Evolutionary conservation across 1,140 invertebrate genomes (phyloP).

Genomic region (Ceratosolen fusciceps): DNA sequence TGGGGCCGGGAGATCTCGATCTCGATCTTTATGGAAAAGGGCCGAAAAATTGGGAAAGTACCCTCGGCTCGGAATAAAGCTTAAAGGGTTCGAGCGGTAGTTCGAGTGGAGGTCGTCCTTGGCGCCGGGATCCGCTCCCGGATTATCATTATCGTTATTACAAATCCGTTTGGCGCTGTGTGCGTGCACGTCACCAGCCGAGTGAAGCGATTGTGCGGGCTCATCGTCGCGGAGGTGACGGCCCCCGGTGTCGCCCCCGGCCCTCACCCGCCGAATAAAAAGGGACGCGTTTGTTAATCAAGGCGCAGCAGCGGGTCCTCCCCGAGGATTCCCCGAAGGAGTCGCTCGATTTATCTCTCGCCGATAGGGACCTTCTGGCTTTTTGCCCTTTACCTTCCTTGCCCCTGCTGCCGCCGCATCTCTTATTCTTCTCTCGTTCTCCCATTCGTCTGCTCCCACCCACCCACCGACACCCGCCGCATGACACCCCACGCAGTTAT

Average conservation of each 20-base stretch:
- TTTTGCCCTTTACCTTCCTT: slow-evolving; percentile 9
- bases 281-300: slow-evolving; percentile 42
- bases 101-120: background rate
- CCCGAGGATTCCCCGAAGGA: slow-evolving; percentile 30
- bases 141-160: slow-evolving; percentile 16
- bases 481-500: slow-evolving; percentile 21
- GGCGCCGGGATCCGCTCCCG: background rate
- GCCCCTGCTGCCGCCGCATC: background rate
- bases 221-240: background rate
- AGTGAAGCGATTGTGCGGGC: background rate
- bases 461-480: too few species aligned
- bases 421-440: background rate
- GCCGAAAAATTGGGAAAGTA: too few species aligned
- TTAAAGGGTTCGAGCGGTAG: background rate
- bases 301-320: background rate
- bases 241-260: background rate
- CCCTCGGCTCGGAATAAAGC: background rate
- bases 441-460: too few species aligned
- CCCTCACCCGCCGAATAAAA: background rate
- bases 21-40: too few species aligned
- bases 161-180: slow-evolving; percentile 24
- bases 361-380: background rate
- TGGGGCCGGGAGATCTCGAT: too few species aligned
- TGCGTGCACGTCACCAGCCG: slow-evolving; percentile 31
- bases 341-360: slow-evolving; percentile 41